Evolutionary conservation across 2,888 invertebrate species (phyloP).

Genomic region (Trissolcus japonicus): DNA sequence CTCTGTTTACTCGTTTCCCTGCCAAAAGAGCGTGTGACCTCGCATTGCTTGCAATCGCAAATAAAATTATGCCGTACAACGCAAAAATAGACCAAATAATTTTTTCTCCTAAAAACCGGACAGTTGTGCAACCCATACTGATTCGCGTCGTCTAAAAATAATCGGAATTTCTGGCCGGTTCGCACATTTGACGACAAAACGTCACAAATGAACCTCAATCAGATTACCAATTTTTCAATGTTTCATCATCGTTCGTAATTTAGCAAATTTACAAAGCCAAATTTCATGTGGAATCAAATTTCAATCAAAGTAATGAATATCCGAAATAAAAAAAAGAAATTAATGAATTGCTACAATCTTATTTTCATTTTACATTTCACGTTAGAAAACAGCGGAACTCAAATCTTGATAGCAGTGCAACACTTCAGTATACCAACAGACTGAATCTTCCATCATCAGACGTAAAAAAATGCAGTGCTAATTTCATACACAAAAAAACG

Average conservation of each 20-base stretch:
- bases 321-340: too few relatives aligned
- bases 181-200: too few relatives aligned
- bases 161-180: conserved; percentile 37
- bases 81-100: conserved; percentile 39
- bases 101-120: conserved; percentile 20
- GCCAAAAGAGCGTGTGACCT: conserved; percentile 55
- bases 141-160: conserved; percentile 29
- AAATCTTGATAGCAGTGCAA: too few relatives aligned
- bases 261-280: too few relatives aligned
- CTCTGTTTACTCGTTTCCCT: conserved; percentile 31
- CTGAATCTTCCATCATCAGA: neutral
- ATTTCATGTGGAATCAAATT: too few relatives aligned
- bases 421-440: too few relatives aligned
- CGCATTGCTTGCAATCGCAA: conserved; percentile 41
- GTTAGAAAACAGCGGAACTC: too few relatives aligned
- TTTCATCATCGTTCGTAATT: conserved; percentile 6
- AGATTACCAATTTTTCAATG: too few relatives aligned
- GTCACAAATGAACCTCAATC: neutral
- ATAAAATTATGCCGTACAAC: conserved; percentile 21
- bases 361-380: too few relatives aligned
- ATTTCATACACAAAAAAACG: neutral
- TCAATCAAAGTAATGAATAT: too few relatives aligned
- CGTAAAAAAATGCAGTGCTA: conserved; percentile 1
- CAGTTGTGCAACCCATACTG: conserved; percentile 20
- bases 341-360: too few relatives aligned